These are phyloP conservation scores for Urocolius indicus DNA, from an alignment of 2,113 vertebrate species.

Conservation along the genomic window DNA sequence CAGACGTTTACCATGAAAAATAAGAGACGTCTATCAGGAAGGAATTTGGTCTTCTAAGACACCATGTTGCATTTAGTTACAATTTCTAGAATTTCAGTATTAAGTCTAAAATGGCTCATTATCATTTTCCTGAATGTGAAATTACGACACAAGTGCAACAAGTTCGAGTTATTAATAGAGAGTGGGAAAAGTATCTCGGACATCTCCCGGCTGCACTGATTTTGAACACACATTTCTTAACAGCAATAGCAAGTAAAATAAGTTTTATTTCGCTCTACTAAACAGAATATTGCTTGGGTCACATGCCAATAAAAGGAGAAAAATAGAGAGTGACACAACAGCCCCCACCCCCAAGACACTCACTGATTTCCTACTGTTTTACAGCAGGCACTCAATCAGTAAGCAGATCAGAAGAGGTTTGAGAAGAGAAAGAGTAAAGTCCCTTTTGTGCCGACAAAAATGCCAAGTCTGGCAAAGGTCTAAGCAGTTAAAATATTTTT, in stretches of 20 bases:
- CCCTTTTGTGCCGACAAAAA: constrained; percentile 72
- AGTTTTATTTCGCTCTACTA: constrained; percentile 64
- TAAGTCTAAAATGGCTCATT: background rate
- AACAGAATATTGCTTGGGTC: constrained; percentile 67
- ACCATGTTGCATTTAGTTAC: background rate
- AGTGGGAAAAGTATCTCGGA: constrained; percentile 21
- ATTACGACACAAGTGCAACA: constrained; percentile 70
- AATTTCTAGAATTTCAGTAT: background rate
- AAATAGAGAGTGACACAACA: constrained; percentile 44
- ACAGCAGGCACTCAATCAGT: constrained; percentile 78
- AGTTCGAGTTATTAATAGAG: constrained; percentile 54
- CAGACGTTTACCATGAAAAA: background rate
- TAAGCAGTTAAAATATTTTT: constrained; percentile 82
- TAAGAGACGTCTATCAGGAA: background rate
- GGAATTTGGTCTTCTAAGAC: background rate
- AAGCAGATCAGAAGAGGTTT: constrained; percentile 71
- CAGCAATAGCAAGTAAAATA: background rate
- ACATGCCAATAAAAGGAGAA: constrained; percentile 70
- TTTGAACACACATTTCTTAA: constrained; percentile 11
- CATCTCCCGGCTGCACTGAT: background rate
- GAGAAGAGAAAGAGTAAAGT: constrained; percentile 64
- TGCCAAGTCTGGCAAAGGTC: constrained; percentile 75
- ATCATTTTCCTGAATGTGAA: background rate
- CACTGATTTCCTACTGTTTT: constrained; percentile 76
- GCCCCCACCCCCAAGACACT: constrained; percentile 67